Conservation (phyloP, 2,888 invertebrate genomes). For the Altica lythri region DNA sequence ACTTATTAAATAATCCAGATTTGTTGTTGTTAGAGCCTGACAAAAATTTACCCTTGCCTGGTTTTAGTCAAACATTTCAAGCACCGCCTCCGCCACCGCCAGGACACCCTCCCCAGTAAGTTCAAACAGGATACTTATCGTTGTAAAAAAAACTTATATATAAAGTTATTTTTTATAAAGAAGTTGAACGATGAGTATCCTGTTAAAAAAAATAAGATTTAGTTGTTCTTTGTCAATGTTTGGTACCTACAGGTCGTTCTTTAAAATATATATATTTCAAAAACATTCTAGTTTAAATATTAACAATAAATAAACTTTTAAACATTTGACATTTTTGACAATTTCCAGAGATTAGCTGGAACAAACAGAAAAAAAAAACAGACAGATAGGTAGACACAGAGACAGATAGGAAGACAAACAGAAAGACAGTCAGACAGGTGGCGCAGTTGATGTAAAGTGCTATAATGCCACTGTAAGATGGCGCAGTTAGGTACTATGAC, state of each 20-base stretch:
- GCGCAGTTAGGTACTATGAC: too few species aligned
- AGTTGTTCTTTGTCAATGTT: conserved; percentile 8
- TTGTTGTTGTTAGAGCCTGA: conserved; percentile 48
- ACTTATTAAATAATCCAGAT: conserved; percentile 46
- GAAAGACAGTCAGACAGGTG: too few species aligned
- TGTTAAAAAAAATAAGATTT: not conserved
- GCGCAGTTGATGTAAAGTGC: too few species aligned
- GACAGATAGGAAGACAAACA: too few species aligned
- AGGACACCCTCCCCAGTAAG: conserved; percentile 21
- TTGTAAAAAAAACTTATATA: too few species aligned
- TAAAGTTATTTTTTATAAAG: not conserved
- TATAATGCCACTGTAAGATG: too few species aligned
- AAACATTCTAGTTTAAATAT: not conserved
- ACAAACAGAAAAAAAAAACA: too few species aligned
- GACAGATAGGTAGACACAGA: too few species aligned
- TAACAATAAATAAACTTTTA: not conserved
- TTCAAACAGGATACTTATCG: not conserved
- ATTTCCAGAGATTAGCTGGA: too few species aligned
- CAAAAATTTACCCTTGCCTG: conserved; percentile 56
- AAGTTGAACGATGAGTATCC: not conserved
- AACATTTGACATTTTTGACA: too few species aligned
- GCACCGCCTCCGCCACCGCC: conserved; percentile 48
- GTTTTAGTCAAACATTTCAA: conserved; percentile 60
- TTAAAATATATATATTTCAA: not conserved
- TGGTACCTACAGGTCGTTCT: too few species aligned